These are phyloP conservation scores for Bellardia bayeri DNA, from an alignment of 2,888 invertebrate species.

Conservation along the genomic window DNA sequence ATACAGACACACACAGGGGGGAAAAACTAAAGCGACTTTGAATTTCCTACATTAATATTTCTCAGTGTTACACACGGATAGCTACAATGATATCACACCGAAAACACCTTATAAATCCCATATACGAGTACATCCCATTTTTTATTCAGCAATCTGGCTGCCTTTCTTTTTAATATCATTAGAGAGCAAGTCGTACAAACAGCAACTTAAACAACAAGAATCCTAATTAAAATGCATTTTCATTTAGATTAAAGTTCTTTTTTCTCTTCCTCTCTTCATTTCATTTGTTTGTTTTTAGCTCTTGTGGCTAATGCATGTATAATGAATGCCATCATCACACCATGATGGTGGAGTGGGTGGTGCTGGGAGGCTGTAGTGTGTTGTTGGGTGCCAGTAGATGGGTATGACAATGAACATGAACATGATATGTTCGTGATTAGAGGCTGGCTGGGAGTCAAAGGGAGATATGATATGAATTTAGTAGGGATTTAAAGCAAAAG, in stretches of 20 bases:
- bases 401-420: slow-evolving; percentile 62
- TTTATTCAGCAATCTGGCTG: slow-evolving; percentile 34
- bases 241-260: slow-evolving; percentile 74
- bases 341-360: background rate
- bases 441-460: background rate
- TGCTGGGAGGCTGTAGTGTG: background rate
- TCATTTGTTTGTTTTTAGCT: slow-evolving; percentile 32
- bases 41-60: no score
- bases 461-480: slow-evolving; percentile 30
- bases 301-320: slow-evolving; percentile 55
- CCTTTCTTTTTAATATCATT: slow-evolving; percentile 28
- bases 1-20: no score
- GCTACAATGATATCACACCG: background rate
- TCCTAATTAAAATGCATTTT: slow-evolving; percentile 83
- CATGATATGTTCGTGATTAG: slow-evolving; percentile 37
- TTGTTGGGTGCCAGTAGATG: background rate
- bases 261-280: background rate
- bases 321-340: slow-evolving; percentile 31
- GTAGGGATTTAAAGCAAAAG: slow-evolving; percentile 53
- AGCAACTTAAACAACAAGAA: slow-evolving; percentile 76
- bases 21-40: no score
- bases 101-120: background rate
- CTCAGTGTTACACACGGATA: no score
- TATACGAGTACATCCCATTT: background rate
- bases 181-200: slow-evolving; percentile 34